These are phyloP conservation scores for Trinectes maculatus DNA, from an alignment of 2,113 vertebrate species.

Conservation along the genomic window DNA sequence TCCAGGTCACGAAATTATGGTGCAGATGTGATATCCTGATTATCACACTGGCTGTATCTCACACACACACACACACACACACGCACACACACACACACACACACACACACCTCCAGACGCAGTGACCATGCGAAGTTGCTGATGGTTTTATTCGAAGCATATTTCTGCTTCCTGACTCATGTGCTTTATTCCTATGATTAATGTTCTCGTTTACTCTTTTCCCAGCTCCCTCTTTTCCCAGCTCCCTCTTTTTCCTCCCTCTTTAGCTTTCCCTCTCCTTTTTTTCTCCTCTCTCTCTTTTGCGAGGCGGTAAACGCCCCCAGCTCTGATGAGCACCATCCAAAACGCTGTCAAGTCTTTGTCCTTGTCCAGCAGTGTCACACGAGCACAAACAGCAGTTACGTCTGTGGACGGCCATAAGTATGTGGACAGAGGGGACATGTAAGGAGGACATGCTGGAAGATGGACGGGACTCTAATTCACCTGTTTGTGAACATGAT, in stretches of 20 bases:
- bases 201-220: conserved; percentile 58
- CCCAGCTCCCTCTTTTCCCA: conserved; percentile 1
- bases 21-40: background rate
- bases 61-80: conserved; percentile 17
- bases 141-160: conserved; percentile 50
- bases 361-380: conserved; percentile 20
- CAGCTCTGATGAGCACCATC: conserved; percentile 17
- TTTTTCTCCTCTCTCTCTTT: conserved; percentile 4
- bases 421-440: conserved; percentile 23
- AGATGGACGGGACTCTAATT: conserved; percentile 38
- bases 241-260: background rate
- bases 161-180: conserved; percentile 63
- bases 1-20: conserved; percentile 59
- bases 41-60: conserved; percentile 44
- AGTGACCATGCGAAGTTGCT: conserved; percentile 31
- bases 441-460: conserved; percentile 17
- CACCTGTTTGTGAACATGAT: conserved; percentile 37
- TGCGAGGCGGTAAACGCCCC: conserved; percentile 15
- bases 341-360: conserved; percentile 27
- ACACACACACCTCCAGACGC: conserved; percentile 1
- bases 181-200: conserved; percentile 66
- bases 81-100: conserved; percentile 15
- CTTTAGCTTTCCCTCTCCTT: conserved; percentile 2
- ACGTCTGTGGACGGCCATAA: conserved; percentile 27
- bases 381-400: conserved; percentile 56